phyloP scores from a whole-genome alignment of 2,113 vertebrate genomes.

The Odontesthes bonariensis region DNA sequence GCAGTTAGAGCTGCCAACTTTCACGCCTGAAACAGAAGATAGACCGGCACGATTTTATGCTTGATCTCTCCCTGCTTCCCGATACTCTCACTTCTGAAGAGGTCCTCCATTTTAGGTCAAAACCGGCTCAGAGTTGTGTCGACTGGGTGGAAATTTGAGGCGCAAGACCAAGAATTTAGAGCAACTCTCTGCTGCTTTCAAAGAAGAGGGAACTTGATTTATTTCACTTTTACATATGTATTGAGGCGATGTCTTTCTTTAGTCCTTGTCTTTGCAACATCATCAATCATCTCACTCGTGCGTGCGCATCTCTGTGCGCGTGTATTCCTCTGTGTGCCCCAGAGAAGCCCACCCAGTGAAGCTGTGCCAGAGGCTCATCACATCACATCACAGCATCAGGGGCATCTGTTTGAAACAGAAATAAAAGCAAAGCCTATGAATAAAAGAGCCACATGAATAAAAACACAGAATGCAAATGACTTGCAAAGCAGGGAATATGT shows the following conservation, averaged over 20 bases:
- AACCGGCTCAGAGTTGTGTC: not conserved
- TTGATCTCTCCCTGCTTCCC: conserved; percentile 28
- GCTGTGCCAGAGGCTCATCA: conserved; percentile 62
- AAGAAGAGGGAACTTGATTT: not conserved
- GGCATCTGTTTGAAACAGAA: conserved; percentile 74
- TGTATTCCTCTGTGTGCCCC: conserved; percentile 22
- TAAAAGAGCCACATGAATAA: conserved; percentile 75
- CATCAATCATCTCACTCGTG: conserved; percentile 46
- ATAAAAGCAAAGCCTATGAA: conserved; percentile 71
- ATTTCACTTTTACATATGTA: not conserved
- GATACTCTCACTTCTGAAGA: conserved; percentile 14
- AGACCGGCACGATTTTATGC: conserved; percentile 31
- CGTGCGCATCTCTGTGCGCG: conserved; percentile 10
- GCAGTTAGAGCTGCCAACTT: conserved; percentile 51
- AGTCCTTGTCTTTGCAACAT: conserved; percentile 27
- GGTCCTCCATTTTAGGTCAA: conserved; percentile 13
- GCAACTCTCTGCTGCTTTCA: not conserved
- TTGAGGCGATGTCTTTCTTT: conserved; percentile 6
- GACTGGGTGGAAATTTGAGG: not conserved
- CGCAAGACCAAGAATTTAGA: not conserved
- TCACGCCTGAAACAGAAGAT: conserved; percentile 49
- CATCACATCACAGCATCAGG: conserved; percentile 49
- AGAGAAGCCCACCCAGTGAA: conserved; percentile 32
- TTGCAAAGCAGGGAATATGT: conserved; percentile 28
- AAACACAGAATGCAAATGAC: conserved; percentile 67